Conservation (phyloP, 2,888 invertebrate genomes). For the Tipula lateralis region DNA sequence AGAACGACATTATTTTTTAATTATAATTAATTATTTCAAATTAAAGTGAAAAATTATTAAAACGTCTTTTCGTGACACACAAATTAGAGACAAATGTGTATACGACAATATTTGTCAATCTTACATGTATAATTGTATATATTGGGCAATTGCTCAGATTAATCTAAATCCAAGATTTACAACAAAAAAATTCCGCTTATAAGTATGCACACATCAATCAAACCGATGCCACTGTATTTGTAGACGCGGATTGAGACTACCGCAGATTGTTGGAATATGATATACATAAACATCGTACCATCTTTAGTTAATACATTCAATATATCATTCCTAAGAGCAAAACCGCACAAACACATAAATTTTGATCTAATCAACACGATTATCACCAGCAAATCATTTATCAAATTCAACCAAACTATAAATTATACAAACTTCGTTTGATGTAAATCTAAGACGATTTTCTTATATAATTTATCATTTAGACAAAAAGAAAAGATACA, state of each 20-base stretch:
- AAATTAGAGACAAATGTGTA: background rate
- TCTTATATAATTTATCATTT: slow-evolving; percentile 11
- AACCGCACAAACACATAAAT: slow-evolving; percentile 19
- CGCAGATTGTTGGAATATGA: background rate
- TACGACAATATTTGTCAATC: background rate
- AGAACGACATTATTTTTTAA: background rate
- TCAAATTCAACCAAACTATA: slow-evolving; percentile 4
- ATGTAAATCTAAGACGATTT: background rate
- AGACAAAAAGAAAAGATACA: slow-evolving; percentile 11
- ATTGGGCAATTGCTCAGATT: background rate
- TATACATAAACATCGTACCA: background rate
- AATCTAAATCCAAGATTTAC: background rate
- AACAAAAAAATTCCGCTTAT: background rate
- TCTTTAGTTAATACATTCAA: background rate
- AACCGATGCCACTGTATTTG: background rate
- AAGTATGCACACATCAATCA: background rate
- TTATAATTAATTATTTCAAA: background rate
- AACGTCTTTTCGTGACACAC: background rate
- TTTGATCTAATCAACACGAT: slow-evolving; percentile 12
- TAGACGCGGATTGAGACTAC: background rate
- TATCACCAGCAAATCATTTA: slow-evolving; percentile 24
- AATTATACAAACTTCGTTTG: background rate
- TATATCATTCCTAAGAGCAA: background rate
- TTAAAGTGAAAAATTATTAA: background rate
- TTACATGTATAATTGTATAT: background rate